These are phyloP conservation scores for Myopa tessellatipennis DNA, from an alignment of 2,888 invertebrate genomes.

Conservation along the genomic window DNA sequence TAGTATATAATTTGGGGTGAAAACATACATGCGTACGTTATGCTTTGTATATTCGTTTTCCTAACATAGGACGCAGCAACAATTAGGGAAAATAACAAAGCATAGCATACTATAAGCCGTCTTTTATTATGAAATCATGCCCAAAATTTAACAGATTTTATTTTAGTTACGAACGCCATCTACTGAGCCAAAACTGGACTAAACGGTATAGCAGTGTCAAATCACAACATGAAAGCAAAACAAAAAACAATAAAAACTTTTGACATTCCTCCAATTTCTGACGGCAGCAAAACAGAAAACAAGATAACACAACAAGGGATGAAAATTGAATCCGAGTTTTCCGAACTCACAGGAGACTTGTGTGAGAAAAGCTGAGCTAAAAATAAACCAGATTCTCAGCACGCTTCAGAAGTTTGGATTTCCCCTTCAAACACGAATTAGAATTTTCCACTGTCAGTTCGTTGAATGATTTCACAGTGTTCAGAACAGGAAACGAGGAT, in stretches of 20 bases:
- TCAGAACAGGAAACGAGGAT: constrained; percentile 25
- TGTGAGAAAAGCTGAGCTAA: constrained; percentile 39
- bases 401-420: constrained; percentile 27
- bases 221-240: not conserved
- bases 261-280: not conserved
- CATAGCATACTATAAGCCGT: too few species aligned
- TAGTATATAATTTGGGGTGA: too few species aligned
- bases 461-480: constrained; percentile 40
- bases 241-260: not conserved
- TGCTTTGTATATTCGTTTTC: too few species aligned
- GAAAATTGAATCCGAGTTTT: constrained; percentile 37
- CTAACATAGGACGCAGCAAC: too few species aligned
- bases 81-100: too few species aligned
- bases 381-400: constrained; percentile 37
- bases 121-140: too few species aligned
- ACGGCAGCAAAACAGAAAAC: constrained; percentile 6
- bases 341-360: constrained; percentile 20
- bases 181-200: not conserved
- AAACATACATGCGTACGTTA: too few species aligned
- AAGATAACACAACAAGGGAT: constrained; percentile 13
- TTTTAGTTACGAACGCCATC: not conserved
- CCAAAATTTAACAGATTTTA: too few species aligned
- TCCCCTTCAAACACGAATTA: constrained; percentile 37
- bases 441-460: constrained; percentile 37
- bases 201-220: not conserved